These are phyloP conservation scores for Camponotus pennsylvanicus DNA, from an alignment of 1,140 invertebrate species.

Conservation along the genomic window DNA sequence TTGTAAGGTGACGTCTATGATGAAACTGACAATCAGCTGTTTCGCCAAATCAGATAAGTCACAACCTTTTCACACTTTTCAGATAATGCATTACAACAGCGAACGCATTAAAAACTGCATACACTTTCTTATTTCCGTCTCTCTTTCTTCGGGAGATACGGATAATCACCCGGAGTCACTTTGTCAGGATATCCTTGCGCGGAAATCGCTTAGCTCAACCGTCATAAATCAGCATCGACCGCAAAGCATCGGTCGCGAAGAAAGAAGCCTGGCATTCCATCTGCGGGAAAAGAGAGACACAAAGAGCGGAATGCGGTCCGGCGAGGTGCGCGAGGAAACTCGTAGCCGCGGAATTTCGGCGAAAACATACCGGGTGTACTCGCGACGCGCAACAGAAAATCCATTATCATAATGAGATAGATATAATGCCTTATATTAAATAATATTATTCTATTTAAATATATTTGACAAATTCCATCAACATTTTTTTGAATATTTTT, in stretches of 20 bases:
- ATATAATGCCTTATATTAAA: neutral
- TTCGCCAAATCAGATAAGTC: too few relatives aligned
- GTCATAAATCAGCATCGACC: slow-evolving; percentile 58
- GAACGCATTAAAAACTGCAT: neutral
- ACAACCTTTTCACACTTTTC: too few relatives aligned
- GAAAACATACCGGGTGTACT: slow-evolving; percentile 79
- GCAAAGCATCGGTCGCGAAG: neutral
- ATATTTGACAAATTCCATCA: neutral
- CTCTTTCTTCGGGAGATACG: neutral
- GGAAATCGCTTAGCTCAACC: slow-evolving; percentile 10
- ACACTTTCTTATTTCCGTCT: neutral
- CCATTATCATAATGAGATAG: neutral
- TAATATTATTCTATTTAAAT: neutral
- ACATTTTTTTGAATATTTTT: neutral
- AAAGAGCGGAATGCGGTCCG: slow-evolving; percentile 79
- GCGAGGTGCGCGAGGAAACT: slow-evolving; percentile 73
- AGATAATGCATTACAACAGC: neutral
- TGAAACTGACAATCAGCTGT: too few relatives aligned
- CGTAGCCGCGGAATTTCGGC: slow-evolving; percentile 77
- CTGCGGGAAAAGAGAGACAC: slow-evolving; percentile 68
- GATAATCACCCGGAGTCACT: neutral
- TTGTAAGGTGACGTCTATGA: too few relatives aligned
- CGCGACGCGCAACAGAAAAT: slow-evolving; percentile 4
- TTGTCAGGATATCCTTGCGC: slow-evolving; percentile 19
- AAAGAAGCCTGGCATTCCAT: slow-evolving; percentile 68